phyloP scores from a whole-genome alignment of 2,888 invertebrate species.

The Tenthredo livida region DNA sequence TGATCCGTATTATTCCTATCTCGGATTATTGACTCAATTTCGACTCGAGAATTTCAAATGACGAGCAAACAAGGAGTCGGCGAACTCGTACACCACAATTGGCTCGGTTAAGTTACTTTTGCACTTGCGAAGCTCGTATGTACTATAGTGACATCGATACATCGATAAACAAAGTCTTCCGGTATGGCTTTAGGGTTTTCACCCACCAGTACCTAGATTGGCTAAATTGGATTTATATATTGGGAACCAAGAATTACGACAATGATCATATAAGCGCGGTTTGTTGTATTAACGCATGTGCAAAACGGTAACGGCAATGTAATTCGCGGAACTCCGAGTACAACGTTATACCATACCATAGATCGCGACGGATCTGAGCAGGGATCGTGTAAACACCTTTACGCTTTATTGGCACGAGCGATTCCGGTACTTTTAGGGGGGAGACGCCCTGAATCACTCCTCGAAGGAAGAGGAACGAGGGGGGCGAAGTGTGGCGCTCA shows the following conservation, averaged over 20 bases:
- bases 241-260: neutral
- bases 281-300: neutral
- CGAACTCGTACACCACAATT: neutral
- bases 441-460: constrained; percentile 30
- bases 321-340: neutral
- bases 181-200: neutral
- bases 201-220: neutral
- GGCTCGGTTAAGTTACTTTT: neutral
- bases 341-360: neutral
- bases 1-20: neutral
- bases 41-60: neutral
- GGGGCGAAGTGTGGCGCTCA: constrained; percentile 30
- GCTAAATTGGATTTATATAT: neutral
- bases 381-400: constrained; percentile 34
- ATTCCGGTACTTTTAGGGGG: constrained; percentile 43
- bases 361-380: constrained; percentile 17
- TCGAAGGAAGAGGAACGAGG: neutral
- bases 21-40: neutral
- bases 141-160: neutral
- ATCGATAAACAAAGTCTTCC: neutral
- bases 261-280: neutral
- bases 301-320: neutral
- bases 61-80: neutral
- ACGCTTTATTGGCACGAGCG: constrained; percentile 39
- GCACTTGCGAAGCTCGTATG: neutral